Base-by-base conservation (phyloP, 2,888 invertebrate genomes). In the Lycia hirtaria region DNA sequence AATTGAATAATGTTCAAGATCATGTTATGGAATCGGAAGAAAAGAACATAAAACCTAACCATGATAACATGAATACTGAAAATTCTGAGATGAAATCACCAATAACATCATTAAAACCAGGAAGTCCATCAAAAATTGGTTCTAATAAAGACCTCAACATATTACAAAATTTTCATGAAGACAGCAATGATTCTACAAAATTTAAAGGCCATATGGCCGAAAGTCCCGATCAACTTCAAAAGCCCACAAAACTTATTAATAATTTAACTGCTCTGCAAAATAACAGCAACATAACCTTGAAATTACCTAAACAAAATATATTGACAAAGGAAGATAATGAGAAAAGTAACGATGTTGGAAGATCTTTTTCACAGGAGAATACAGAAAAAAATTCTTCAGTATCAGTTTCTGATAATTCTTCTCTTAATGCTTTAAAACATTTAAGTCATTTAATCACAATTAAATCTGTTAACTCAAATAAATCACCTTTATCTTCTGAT, bases 401-500 rank as follows among this genome's bases (percentile, higher is more conserved):
- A 15, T 28, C 20, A 22, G 3, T n/a, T 7, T 20, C 48, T 19
- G 57, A 62, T 30, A 60, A 55, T 6, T 56, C 66, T 44, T 56
- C 70, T 9, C 20, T 64, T 12, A 56, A 60, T 26, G 61, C 61
- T 35, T 58, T 68, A 26, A 66, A 62, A 51, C 64, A 62, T 62
- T 63, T 71, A 32, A 68, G 61, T 53, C 67, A 71, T 56, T 60
- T 71, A 17, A 68, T 65, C 7, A 58, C 57, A 38, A 73, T 89
- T 2, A 89, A 88, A 72, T 63, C 87, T 26, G 64, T 83, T 10
- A 69, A 44, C 59, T 67, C 76, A 52, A 65, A 57, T 38, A 73
- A 70, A 41, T 70, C 49, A 32, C 55, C 51, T 30, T 28, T 53
- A 28, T 41, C 53, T 24, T 56, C 58, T 30, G 56, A 55, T 22